These are phyloP conservation scores for Tanytarsus gracilentus DNA, from an alignment of 2,888 invertebrate species.

Conservation along the genomic window DNA sequence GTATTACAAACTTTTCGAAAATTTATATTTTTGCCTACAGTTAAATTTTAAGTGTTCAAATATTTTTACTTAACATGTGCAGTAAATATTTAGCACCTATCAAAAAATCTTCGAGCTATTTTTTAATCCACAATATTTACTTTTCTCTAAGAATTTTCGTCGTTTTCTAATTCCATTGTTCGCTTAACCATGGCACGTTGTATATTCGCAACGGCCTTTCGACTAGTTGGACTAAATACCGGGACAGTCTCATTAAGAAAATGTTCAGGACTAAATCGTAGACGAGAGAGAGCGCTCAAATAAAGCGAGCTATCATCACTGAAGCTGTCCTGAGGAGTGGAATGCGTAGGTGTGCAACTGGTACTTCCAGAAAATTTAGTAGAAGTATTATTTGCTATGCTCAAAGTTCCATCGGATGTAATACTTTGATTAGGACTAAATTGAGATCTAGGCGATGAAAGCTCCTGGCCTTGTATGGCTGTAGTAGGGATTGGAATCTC, in stretches of 20 bases:
- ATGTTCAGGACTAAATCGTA: constrained; percentile 66
- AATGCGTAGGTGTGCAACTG: constrained; percentile 69
- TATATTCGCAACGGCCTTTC: not conserved
- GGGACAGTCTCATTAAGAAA: not conserved
- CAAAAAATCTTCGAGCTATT: not conserved
- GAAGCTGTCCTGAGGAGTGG: constrained; percentile 75
- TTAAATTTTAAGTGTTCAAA: too few species aligned
- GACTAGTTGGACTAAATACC: constrained; percentile 12
- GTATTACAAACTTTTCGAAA: too few species aligned
- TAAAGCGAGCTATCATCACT: constrained; percentile 84
- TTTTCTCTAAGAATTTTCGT: not conserved
- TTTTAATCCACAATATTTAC: not conserved
- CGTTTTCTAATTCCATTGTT: constrained; percentile 7
- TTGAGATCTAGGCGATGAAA: constrained; percentile 36
- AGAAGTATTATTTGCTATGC: constrained; percentile 39
- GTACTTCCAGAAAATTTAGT: constrained; percentile 37
- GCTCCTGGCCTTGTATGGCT: too few species aligned
- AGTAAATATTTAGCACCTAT: not conserved
- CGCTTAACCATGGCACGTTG: not conserved
- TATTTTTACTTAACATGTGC: too few species aligned
- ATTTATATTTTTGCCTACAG: too few species aligned
- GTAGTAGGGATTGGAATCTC: constrained; percentile 55
- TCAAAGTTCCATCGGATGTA: constrained; percentile 46
- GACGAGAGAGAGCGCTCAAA: constrained; percentile 69
- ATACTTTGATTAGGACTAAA: constrained; percentile 51